A percentile compares a stretch with the other conserved stretches of the same genome.
phyloP scores from a whole-genome alignment of 1,140 invertebrate genomes.

The Eurosta solidaginis region DNA sequence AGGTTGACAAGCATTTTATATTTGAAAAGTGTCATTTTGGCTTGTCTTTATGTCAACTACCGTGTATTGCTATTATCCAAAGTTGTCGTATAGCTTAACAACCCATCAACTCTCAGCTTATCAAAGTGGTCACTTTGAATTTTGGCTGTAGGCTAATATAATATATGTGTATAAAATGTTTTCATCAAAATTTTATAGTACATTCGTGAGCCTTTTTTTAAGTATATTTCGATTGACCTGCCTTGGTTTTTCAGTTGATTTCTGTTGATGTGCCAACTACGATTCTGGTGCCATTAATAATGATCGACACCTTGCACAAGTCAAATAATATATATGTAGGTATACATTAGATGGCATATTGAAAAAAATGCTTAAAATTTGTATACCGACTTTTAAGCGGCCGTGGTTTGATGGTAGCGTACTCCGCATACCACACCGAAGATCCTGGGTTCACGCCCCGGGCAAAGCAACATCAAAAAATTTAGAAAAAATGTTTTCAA shows the following conservation, averaged over 20 bases:
- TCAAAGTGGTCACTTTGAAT: neutral
- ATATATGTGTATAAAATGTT: neutral
- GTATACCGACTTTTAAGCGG: too few species aligned
- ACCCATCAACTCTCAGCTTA: neutral
- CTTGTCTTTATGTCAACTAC: constrained; percentile 7
- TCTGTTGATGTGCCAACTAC: neutral
- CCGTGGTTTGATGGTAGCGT: too few species aligned
- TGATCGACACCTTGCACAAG: constrained; percentile 23
- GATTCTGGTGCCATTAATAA: constrained; percentile 14
- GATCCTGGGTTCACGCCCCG: too few species aligned
- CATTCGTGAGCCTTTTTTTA: neutral
- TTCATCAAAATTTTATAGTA: neutral
- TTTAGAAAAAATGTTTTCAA: too few species aligned
- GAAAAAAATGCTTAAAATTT: too few species aligned
- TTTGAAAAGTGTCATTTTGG: neutral
- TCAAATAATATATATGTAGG: too few species aligned
- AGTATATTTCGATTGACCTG: neutral
- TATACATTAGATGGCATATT: too few species aligned
- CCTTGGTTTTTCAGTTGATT: neutral
- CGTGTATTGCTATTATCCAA: neutral
- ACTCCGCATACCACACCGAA: too few species aligned
- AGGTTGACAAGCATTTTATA: neutral
- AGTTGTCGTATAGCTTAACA: neutral
- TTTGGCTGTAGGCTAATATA: neutral
- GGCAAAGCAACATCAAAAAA: too few species aligned